phyloP scores from a whole-genome alignment of 53 echinoderm and acorn worm species.

The Holothuria leucospilota region DNA sequence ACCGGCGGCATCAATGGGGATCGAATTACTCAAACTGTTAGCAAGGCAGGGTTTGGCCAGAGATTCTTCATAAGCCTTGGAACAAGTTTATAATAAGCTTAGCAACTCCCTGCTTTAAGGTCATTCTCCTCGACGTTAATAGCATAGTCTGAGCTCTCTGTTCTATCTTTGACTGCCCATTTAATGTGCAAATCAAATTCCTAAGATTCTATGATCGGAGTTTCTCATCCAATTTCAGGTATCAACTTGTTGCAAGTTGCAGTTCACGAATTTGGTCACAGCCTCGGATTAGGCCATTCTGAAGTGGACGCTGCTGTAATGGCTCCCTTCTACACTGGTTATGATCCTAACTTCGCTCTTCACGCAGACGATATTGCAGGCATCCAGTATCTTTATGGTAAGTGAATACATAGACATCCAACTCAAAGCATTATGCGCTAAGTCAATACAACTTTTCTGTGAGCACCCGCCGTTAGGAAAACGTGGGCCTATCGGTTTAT shows the following conservation, averaged over 20 bases:
- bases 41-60: too few species aligned
- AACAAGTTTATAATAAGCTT: too few species aligned
- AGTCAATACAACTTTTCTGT: neutral
- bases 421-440: neutral
- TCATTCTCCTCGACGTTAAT: too few species aligned
- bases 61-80: too few species aligned
- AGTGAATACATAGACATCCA: neutral
- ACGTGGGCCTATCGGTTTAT: too few species aligned
- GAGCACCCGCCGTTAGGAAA: too few species aligned
- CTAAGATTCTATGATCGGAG: neutral
- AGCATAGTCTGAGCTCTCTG: too few species aligned
- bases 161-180: too few species aligned
- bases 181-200: too few species aligned
- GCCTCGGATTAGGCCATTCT: conserved; percentile 80
- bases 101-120: too few species aligned
- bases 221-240: conserved; percentile 33
- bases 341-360: conserved; percentile 66
- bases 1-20: too few species aligned
- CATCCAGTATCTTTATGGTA: conserved; percentile 77
- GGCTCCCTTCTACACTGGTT: conserved; percentile 77
- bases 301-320: conserved; percentile 66
- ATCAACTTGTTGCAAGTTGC: conserved; percentile 71
- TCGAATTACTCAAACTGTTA: too few species aligned
- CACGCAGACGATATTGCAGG: conserved; percentile 80
- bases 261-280: conserved; percentile 91